Evolutionary conservation across 2,797 vertebrate genomes (phyloP).

Genomic region (Urophycis tenuis): DNA sequence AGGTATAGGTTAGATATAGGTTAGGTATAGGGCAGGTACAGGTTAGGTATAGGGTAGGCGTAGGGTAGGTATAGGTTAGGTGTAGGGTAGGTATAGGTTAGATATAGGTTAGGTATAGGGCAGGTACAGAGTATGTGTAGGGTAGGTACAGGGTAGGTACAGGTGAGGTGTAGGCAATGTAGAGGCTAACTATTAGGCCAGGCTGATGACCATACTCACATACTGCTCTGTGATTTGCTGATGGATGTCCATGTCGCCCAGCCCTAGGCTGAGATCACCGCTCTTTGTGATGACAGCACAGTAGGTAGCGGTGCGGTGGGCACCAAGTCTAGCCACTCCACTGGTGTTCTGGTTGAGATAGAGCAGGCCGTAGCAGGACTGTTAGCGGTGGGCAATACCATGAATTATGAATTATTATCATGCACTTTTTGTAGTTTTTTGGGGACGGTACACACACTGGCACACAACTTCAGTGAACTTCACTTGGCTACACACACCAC

Average conservation of each 20-base stretch:
- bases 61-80: too few species aligned
- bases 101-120: neutral
- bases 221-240: slow-evolving; percentile 78
- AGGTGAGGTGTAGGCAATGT: neutral
- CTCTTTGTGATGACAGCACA: slow-evolving; percentile 73
- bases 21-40: neutral
- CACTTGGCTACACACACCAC: neutral
- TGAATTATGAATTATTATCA: too few species aligned
- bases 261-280: slow-evolving; percentile 78
- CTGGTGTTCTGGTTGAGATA: slow-evolving; percentile 71
- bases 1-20: neutral
- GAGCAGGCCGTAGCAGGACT: neutral
- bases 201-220: slow-evolving; percentile 58
- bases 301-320: slow-evolving; percentile 80
- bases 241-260: slow-evolving; percentile 91
- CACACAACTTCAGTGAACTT: too few species aligned
- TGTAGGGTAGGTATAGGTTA: neutral
- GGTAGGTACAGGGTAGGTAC: neutral
- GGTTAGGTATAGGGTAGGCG: too few species aligned
- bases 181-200: neutral
- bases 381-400: neutral
- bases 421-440: too few species aligned
- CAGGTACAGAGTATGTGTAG: too few species aligned
- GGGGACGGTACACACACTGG: too few species aligned
- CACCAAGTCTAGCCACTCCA: slow-evolving; percentile 67